Evolutionary conservation across 2,113 vertebrate genomes (phyloP), one percentile per base, ranked within the genome.

Genomic region (Myrmophylax atrothorax): DNA sequence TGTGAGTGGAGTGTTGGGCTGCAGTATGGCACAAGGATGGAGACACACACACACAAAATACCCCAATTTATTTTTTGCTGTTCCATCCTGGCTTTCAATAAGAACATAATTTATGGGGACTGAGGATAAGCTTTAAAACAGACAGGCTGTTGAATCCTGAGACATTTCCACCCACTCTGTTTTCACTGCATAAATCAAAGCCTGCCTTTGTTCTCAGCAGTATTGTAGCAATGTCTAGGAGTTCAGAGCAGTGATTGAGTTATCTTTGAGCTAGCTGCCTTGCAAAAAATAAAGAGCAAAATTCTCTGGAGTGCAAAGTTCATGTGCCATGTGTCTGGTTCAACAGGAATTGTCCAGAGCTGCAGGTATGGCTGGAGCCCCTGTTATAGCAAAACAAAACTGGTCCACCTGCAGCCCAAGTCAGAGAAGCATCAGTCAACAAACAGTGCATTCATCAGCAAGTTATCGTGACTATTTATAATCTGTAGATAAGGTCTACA

Each of bases 131-230:
- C 63, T 94, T 93, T 93, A 72, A 84, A 94, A 90, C 64, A 96
- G 92, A 70, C 93, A 92, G 81, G 77, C 84, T 96, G 81, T 87
- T 84, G 86, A 88, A 96, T 95, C 80, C 88, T 92, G 80, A 96
- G 94, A 93, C 62, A 87, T 93, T 95, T 96, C 92, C 83, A 90
- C 93, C 93, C 77, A 92, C 95, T 83, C 82, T 96, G 88, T 96
- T 95, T 96, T 89, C 86, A 84, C 64, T 75, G 92, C 86, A 90
- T 90, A 93, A 97, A 97, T 96, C 94, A 96, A 94, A 95, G 85
- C 86, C 37, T 92, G 79, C 74, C 84, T 96, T 97, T 96, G 89
- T 93, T 93, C 18, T 69, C 73, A 92, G 88, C 1, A 1, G 72
- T 75, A 74, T 84, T 92, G 60, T 84, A 92, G 56, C 86, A 93